Evolutionary conservation across 2,888 invertebrate genomes (phyloP).

Genomic region (Andrena dorsata): DNA sequence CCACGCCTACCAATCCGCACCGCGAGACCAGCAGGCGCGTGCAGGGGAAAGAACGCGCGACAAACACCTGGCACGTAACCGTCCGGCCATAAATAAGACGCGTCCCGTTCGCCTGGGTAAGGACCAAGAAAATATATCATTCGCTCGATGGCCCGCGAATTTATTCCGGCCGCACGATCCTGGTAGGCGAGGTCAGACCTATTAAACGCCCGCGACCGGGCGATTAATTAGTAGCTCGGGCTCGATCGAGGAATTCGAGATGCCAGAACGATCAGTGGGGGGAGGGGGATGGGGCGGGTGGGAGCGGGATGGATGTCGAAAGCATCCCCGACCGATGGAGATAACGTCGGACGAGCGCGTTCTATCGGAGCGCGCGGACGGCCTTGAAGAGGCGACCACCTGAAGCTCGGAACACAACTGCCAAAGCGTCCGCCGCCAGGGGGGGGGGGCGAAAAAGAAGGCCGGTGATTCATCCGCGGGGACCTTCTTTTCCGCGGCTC

Average conservation of each 20-base stretch:
- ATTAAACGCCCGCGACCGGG: constrained; percentile 30
- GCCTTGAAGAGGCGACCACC: constrained; percentile 68
- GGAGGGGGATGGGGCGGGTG: neutral
- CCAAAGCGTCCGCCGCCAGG: constrained; percentile 20
- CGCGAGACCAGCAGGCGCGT: too few relatives aligned
- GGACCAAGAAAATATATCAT: constrained; percentile 54
- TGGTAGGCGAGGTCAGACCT: constrained; percentile 28
- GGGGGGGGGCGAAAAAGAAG: constrained; percentile 28
- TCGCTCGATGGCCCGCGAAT: constrained; percentile 8
- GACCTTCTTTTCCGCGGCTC: constrained; percentile 55
- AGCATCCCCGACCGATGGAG: neutral
- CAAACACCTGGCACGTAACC: constrained; percentile 33
- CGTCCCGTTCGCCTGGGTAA: constrained; percentile 41
- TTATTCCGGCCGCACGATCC: constrained; percentile 41
- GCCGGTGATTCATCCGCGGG: constrained; percentile 61
- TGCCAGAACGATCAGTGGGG: constrained; percentile 3
- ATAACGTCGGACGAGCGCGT: neutral
- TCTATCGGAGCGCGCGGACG: constrained; percentile 1
- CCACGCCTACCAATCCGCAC: neutral
- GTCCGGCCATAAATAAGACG: constrained; percentile 45
- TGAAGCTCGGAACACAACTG: constrained; percentile 55
- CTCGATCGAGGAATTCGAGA: constrained; percentile 19
- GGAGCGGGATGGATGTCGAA: neutral
- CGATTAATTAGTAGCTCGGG: neutral
- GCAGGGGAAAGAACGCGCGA: constrained; percentile 9